A percentile compares a stretch with the other conserved stretches of the same genome.
Conservation (phyloP, 2,888 invertebrate genomes). For the Uloborus plumipes region DNA sequence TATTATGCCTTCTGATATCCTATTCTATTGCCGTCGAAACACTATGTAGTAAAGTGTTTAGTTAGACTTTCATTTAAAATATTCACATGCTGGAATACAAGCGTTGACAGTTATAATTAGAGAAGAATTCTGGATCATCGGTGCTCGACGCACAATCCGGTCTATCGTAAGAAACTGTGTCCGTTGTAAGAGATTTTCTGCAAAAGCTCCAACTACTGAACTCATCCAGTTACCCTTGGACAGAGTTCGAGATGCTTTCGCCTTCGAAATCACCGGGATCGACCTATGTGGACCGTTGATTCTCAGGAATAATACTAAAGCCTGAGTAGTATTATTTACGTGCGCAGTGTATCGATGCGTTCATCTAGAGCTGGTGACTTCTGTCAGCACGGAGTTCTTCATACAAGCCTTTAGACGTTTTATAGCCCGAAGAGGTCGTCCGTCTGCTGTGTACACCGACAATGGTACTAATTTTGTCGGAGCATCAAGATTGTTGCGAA, state of each 20-base stretch:
- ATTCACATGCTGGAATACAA: too few relatives aligned
- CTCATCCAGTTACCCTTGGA: not conserved
- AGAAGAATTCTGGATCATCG: not conserved
- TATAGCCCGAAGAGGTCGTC: too few relatives aligned
- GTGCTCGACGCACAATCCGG: not conserved
- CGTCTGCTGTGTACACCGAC: not conserved
- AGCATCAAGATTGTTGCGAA: not conserved
- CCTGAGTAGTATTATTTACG: too few relatives aligned
- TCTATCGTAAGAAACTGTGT: not conserved
- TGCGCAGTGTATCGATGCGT: not conserved
- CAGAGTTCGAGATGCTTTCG: not conserved
- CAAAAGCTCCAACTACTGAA: not conserved
- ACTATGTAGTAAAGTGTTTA: too few relatives aligned
- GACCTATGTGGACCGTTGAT: not conserved
- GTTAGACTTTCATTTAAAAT: too few relatives aligned
- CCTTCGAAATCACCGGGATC: not conserved
- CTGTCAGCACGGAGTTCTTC: too few relatives aligned
- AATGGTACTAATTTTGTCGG: constrained; percentile 2
- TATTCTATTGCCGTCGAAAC: too few relatives aligned
- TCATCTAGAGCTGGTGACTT: too few relatives aligned
- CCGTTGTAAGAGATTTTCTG: not conserved
- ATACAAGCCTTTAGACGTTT: too few relatives aligned
- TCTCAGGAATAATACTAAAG: not conserved
- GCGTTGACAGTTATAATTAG: not conserved
- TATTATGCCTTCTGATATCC: too few relatives aligned